phyloP scores from a whole-genome alignment of 1,140 invertebrate species.

The Drosophila pseudoananassae region DNA sequence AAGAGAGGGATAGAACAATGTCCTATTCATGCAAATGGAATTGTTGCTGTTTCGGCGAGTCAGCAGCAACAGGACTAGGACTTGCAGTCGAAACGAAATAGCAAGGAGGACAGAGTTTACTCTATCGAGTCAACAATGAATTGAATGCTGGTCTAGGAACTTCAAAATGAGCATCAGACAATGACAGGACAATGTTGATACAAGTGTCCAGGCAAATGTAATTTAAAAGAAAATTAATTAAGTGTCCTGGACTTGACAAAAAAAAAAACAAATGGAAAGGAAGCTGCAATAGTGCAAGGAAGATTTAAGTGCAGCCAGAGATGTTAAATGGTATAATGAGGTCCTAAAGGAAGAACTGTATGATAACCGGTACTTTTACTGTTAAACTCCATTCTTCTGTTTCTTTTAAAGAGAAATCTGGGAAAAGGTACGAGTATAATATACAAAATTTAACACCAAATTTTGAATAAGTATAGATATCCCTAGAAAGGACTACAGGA shows the following conservation, averaged over 20 bases:
- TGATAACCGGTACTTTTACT: no score
- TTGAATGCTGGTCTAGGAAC: constrained; percentile 52
- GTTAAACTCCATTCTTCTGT: no score
- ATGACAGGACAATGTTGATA: constrained; percentile 50
- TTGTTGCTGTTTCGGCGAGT: constrained; percentile 29
- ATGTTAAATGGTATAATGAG: neutral
- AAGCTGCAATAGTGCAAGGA: neutral
- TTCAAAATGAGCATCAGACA: constrained; percentile 55
- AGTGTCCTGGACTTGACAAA: constrained; percentile 35
- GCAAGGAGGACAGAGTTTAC: constrained; percentile 38
- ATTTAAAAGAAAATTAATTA: constrained; percentile 79
- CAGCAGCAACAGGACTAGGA: constrained; percentile 20
- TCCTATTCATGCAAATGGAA: constrained; percentile 25
- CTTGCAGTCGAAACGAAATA: constrained; percentile 5
- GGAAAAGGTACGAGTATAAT: neutral
- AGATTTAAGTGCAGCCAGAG: neutral
- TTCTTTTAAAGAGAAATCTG: neutral
- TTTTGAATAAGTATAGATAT: no score
- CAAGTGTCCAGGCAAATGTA: constrained; percentile 64
- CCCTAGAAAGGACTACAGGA: no score
- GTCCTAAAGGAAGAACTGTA: neutral
- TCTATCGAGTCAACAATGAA: constrained; percentile 72
- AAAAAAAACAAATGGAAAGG: constrained; percentile 6
- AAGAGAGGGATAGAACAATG: constrained; percentile 18
- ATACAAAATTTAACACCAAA: neutral